Evolutionary conservation across 2,888 invertebrate species (phyloP).

Genomic region (Syrphus vitripennis): DNA sequence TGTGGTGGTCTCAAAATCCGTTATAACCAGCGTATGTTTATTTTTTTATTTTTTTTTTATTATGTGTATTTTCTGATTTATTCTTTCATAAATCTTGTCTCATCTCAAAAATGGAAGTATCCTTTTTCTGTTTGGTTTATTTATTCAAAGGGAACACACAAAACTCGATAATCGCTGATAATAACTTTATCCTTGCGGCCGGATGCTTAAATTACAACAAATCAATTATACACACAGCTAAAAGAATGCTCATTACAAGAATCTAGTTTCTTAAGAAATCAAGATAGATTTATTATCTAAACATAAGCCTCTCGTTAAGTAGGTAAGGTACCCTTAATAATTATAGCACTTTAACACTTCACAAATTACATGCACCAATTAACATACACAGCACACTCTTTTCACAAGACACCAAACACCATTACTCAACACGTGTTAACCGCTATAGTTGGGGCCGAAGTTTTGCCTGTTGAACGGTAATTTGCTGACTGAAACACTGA

Average conservation of each 20-base stretch:
- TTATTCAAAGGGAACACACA: neutral
- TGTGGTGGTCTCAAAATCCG: constrained; percentile 45
- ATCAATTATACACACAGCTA: neutral
- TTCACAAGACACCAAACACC: constrained; percentile 5
- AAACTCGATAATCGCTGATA: constrained; percentile 12
- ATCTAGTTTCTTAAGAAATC: neutral
- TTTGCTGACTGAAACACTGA: constrained; percentile 2
- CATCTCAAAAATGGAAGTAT: constrained; percentile 7
- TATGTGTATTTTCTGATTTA: constrained; percentile 23
- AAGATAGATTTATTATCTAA: neutral
- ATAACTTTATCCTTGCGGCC: constrained; percentile 14
- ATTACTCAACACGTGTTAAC: constrained; percentile 52
- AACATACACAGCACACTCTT: constrained; percentile 28
- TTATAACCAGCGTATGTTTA: neutral
- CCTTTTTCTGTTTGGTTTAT: constrained; percentile 17
- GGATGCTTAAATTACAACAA: constrained; percentile 11
- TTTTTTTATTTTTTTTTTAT: neutral
- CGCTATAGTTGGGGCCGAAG: neutral
- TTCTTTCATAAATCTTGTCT: constrained; percentile 29
- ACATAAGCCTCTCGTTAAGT: constrained; percentile 36
- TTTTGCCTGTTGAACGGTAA: constrained; percentile 35
- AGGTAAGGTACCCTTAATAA: constrained; percentile 49
- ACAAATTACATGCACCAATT: constrained; percentile 57
- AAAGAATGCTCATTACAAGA: neutral
- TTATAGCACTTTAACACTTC: constrained; percentile 55